phyloP scores from a whole-genome alignment of 1,140 invertebrate genomes.

The Meloidogyne hapla region DNA sequence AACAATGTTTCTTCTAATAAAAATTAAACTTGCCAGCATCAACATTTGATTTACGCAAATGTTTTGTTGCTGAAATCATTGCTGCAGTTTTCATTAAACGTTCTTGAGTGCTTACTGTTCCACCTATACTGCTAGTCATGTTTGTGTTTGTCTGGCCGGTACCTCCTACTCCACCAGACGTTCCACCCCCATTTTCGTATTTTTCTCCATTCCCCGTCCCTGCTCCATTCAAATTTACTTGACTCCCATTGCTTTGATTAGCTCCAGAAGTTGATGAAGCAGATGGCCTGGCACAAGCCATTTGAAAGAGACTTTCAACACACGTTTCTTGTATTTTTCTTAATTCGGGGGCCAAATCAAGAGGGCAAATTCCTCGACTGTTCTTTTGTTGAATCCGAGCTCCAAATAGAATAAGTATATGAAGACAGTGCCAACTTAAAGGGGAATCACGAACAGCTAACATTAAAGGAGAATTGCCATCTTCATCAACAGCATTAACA shows the following conservation, averaged over 20 bases:
- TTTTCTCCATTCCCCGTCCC: not conserved
- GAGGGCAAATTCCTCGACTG: constrained; percentile 60
- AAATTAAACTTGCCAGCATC: constrained; percentile 26
- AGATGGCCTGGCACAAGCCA: constrained; percentile 31
- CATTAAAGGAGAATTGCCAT: constrained; percentile 63
- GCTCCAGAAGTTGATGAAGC: not conserved
- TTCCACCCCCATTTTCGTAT: not conserved
- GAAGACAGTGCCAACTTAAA: constrained; percentile 60
- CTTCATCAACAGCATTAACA: constrained; percentile 59
- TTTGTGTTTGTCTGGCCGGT: not conserved
- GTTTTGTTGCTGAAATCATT: constrained; percentile 34
- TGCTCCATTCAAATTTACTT: constrained; percentile 4
- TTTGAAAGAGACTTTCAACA: constrained; percentile 60
- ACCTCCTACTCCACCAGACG: not conserved
- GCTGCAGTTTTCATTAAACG: constrained; percentile 35
- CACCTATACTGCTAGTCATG: not conserved
- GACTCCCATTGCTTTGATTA: not conserved
- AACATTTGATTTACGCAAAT: constrained; percentile 28
- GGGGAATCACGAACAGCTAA: constrained; percentile 61
- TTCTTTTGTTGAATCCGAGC: constrained; percentile 63
- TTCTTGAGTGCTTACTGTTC: constrained; percentile 23
- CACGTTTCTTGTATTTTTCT: constrained; percentile 60
- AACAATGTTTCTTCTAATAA: not conserved
- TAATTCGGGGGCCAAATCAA: constrained; percentile 62
- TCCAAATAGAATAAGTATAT: constrained; percentile 61